Percentiles rank a stretch among this genome's conserved stretches.
phyloP scores from a whole-genome alignment of 2,113 vertebrate species.

The Nycticebus coucang region DNA sequence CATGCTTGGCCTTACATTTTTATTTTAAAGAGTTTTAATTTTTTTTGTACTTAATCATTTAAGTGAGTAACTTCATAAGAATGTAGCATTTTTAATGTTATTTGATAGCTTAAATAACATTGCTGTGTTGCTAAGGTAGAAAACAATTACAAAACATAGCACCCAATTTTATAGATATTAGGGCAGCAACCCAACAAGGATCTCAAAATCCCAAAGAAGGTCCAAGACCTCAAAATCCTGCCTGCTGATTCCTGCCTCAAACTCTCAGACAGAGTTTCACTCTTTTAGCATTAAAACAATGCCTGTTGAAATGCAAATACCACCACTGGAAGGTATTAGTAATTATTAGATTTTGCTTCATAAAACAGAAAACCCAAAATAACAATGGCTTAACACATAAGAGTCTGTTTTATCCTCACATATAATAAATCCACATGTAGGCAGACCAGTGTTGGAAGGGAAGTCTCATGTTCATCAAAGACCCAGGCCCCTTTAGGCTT shows the following conservation, averaged over 20 bases:
- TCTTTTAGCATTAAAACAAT: slow-evolving; percentile 24
- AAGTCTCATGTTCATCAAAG: not conserved
- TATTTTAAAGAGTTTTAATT: not conserved
- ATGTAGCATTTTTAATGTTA: slow-evolving; percentile 3
- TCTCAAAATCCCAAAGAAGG: not conserved
- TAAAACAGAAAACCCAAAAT: slow-evolving; percentile 17
- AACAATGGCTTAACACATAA: not conserved
- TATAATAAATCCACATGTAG: slow-evolving; percentile 4
- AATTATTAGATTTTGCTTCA: slow-evolving; percentile 18
- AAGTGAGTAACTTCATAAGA: not conserved
- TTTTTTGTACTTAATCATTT: slow-evolving; percentile 6
- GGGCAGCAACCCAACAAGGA: not conserved
- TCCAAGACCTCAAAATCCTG: slow-evolving; percentile 38
- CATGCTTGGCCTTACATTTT: not conserved
- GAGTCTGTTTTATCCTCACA: not conserved
- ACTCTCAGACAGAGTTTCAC: not conserved
- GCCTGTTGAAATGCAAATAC: slow-evolving; percentile 37
- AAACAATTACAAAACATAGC: slow-evolving; percentile 4
- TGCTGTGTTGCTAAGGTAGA: slow-evolving; percentile 18
- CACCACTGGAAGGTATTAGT: not conserved
- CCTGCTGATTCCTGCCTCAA: not conserved
- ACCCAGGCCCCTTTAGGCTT: not conserved
- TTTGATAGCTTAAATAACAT: not conserved
- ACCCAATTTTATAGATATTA: slow-evolving; percentile 13
- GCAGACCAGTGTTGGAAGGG: not conserved